These are phyloP conservation scores for Urocitellus parryii DNA, from an alignment of 2,113 vertebrate species.

Conservation along the genomic window DNA sequence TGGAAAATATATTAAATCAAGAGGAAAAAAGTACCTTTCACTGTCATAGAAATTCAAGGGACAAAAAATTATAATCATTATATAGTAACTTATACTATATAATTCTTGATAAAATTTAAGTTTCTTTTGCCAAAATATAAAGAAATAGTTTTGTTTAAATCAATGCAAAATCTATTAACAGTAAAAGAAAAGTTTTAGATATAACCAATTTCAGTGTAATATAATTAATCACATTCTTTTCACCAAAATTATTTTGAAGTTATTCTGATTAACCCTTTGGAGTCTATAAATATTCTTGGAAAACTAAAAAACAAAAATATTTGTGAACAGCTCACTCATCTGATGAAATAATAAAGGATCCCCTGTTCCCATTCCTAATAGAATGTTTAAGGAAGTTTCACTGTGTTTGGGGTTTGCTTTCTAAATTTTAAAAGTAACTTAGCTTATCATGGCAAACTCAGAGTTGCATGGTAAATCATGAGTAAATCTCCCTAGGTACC, in stretches of 20 bases:
- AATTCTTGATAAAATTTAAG: conserved; percentile 71
- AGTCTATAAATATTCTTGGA: conserved; percentile 65
- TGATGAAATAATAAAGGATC: conserved; percentile 45
- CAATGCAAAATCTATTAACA: conserved; percentile 57
- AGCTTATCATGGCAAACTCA: conserved; percentile 56
- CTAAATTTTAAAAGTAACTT: not conserved
- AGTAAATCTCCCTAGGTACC: too few relatives aligned
- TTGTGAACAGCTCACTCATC: conserved; percentile 62
- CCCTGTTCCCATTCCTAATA: not conserved
- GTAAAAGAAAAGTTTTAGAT: conserved; percentile 46
- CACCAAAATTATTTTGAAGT: conserved; percentile 64
- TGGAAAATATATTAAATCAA: conserved; percentile 59
- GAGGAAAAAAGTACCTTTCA: not conserved
- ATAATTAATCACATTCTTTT: conserved; percentile 49
- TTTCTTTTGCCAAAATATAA: conserved; percentile 53
- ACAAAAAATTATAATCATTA: conserved; percentile 56
- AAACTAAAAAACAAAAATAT: conserved; percentile 60
- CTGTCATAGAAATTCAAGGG: conserved; percentile 60
- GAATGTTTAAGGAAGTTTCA: conserved; percentile 24
- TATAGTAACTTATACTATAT: conserved; percentile 54
- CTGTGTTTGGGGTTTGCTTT: conserved; percentile 26
- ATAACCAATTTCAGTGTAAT: conserved; percentile 17
- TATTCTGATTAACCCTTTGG: conserved; percentile 72
- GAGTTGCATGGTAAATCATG: not conserved
- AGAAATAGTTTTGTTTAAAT: conserved; percentile 57